phyloP scores from a whole-genome alignment of 2,797 vertebrate genomes.

The Aldrovandia affinis region DNA sequence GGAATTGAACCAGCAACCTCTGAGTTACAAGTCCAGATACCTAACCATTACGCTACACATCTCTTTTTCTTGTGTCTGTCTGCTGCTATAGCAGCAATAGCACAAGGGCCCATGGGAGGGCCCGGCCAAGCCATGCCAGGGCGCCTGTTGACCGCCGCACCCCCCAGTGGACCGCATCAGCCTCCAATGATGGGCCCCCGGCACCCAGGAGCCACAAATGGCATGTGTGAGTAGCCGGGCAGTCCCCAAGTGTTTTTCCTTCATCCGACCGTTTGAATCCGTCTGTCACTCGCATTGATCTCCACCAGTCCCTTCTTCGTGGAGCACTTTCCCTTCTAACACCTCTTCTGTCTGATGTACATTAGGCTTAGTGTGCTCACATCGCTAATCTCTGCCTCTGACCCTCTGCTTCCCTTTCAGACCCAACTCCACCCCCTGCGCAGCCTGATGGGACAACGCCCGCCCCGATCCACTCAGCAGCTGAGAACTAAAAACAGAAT shows the following conservation, averaged over 20 bases:
- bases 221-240: constrained; percentile 83
- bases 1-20: no score
- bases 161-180: constrained; percentile 48
- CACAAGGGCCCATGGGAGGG: constrained; percentile 57
- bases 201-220: constrained; percentile 81
- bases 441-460: constrained; percentile 81
- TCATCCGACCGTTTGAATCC: not conserved
- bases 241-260: not conserved
- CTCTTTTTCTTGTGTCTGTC: not conserved
- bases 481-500: constrained; percentile 32
- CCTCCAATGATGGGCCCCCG: constrained; percentile 69
- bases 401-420: constrained; percentile 64
- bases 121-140: constrained; percentile 75
- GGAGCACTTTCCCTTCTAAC: not conserved
- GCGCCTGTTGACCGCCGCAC: constrained; percentile 71
- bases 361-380: not conserved
- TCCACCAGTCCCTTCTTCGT: no score
- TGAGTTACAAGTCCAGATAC: no score
- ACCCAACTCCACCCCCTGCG: constrained; percentile 71
- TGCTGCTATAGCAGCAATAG: not conserved
- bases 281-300: not conserved
- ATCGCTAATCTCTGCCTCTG: not conserved
- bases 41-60: not conserved
- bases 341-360: not conserved
- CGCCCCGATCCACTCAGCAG: constrained; percentile 63